Conservation (phyloP, 2,797 vertebrate genomes). For the Eulemur rubriventer region DNA sequence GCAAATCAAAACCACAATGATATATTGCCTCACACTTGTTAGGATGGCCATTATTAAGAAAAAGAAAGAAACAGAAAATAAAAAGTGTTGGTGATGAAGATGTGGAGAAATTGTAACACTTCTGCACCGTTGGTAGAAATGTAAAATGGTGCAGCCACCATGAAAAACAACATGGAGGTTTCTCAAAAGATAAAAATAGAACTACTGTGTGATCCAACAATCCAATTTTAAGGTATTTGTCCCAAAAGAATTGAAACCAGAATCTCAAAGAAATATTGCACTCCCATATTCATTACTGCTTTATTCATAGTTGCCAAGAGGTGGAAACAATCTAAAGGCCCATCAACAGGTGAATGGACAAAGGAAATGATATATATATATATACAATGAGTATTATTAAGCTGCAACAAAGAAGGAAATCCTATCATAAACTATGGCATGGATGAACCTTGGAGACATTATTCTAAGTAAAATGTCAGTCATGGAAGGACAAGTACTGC, state of each 20-base stretch:
- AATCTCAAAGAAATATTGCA: not conserved
- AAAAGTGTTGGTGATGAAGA: not conserved
- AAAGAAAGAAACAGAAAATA: not conserved
- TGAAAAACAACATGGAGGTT: not conserved
- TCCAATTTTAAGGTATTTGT: not conserved
- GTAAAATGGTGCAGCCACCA: not conserved
- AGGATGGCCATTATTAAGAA: not conserved
- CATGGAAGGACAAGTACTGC: not conserved
- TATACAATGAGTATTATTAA: not conserved
- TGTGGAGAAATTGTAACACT: not conserved
- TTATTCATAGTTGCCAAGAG: not conserved
- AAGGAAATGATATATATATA: not conserved
- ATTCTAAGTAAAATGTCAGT: not conserved
- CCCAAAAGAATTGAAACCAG: not conserved
- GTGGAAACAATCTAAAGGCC: not conserved
- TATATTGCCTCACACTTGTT: not conserved
- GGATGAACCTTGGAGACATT: not conserved
- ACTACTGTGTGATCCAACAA: not conserved
- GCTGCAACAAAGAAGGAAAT: not conserved
- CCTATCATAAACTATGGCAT: not conserved
- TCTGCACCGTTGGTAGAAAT: not conserved
- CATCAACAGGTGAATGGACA: not conserved
- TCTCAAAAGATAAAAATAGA: not conserved
- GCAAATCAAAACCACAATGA: not conserved
- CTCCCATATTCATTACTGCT: not conserved